phyloP scores from a whole-genome alignment of 2,113 vertebrate genomes.

The Sylvilagus bachmani region DNA sequence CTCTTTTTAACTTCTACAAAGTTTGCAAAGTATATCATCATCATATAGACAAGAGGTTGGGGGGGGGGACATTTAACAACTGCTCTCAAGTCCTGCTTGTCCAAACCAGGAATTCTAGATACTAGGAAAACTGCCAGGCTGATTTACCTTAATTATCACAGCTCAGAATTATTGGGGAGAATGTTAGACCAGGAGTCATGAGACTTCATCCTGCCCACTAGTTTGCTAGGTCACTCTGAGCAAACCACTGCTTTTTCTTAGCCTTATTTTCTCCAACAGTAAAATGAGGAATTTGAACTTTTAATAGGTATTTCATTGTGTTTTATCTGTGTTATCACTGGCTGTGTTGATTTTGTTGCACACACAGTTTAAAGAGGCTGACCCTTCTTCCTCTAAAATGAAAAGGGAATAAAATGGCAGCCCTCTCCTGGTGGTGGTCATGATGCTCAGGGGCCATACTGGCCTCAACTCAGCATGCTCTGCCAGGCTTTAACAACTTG shows the following conservation, averaged over 20 bases:
- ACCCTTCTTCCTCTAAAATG: slow-evolving; percentile 9
- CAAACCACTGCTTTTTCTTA: neutral
- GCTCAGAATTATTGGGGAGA: slow-evolving; percentile 68
- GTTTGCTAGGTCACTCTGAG: slow-evolving; percentile 62
- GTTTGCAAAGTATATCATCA: slow-evolving; percentile 57
- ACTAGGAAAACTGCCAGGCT: slow-evolving; percentile 58
- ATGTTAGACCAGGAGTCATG: slow-evolving; percentile 38
- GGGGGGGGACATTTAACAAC: slow-evolving; percentile 1
- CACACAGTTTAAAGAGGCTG: slow-evolving; percentile 48
- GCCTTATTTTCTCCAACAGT: slow-evolving; percentile 40
- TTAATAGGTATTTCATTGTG: slow-evolving; percentile 11
- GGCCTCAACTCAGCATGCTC: slow-evolving; percentile 10
- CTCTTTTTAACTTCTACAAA: slow-evolving; percentile 53
- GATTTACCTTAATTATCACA: slow-evolving; percentile 72
- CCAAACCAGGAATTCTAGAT: slow-evolving; percentile 63
- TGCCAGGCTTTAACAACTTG: slow-evolving; percentile 4
- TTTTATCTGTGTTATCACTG: slow-evolving; percentile 53
- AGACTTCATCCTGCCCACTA: slow-evolving; percentile 27
- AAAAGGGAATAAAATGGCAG: slow-evolving; percentile 41
- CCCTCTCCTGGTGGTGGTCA: neutral
- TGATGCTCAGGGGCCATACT: neutral
- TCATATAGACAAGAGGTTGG: slow-evolving; percentile 25
- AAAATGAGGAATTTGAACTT: slow-evolving; percentile 45
- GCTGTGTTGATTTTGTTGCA: slow-evolving; percentile 16
- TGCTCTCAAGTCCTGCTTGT: slow-evolving; percentile 62